Base-by-base conservation (phyloP, 1,140 invertebrate species). In the Hydropsyche tenuis region DNA sequence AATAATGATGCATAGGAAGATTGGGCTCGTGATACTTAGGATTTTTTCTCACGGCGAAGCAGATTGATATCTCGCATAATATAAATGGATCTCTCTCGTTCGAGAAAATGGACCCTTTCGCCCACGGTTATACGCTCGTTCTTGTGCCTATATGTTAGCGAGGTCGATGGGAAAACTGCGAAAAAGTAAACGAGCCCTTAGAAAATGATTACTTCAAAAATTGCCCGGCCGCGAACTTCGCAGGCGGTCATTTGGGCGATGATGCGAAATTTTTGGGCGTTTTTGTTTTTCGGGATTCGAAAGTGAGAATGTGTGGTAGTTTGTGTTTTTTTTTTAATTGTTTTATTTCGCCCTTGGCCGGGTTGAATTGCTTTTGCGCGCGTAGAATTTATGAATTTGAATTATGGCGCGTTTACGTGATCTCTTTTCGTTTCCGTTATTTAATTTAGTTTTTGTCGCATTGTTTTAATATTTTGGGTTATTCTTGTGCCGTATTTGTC, bases 71-170 rank as follows among this genome's bases (percentile, higher is more conserved):
- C 20, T 20, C 4, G 48, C 30, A 37, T 53, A 53, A 53, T 53
- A 53, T 53, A 53, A 53, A 53, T 53, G 48, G 48, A 53, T 53
- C 48, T 37, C 30, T 37, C 48, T 53, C 48, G 16, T 53, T 53
- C 16, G 48, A 7, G 48, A 53, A 53, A 53, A 53, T 53, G 48
- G 48, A 53, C 48, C 48, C 16, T 53, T 53, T 53, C 48, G 48
- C 48, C 48, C 48, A 20, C 30, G 30, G 3, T 37, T 37, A 4
- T n/a, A n/a, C n/a, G n/a, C 30, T 37, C 30, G 3, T 9, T 9
- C 30, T 4, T 37, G 9, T 3, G 30, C 9, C 30, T n/a, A 53
- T 53, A 20, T 37, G 30, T 37, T 4, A 37, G 30, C 6, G 18
- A 18, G 7, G 16, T 18, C 9, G n/a, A 53, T 53, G 7, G n/a